Evolutionary conservation across 2,888 invertebrate species (phyloP), one percentile per base, ranked within the genome.

Genomic region (Tenthredo distinguenda): DNA sequence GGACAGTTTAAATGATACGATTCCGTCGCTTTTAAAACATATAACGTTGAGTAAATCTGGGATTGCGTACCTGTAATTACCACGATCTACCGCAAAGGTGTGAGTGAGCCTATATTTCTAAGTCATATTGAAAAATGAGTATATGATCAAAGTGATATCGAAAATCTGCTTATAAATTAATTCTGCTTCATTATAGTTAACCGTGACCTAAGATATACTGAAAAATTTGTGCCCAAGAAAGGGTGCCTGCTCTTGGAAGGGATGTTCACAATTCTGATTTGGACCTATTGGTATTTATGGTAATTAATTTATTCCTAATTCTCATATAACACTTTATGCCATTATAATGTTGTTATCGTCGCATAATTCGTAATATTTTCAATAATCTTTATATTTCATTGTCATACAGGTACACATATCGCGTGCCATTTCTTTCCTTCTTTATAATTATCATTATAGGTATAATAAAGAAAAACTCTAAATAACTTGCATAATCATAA

Each of bases 211-310:
- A 34, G 50, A 18, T 34, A 40, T 31, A 81, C 21, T 40, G 21
- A 58, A n/a, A 58, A 26, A 40, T 43, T 62, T 58, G 81, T 58
- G 81, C 81, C 81, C 81, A 40, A 58, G 31, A 81, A 81, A 58
- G 81, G 81, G 81, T 58, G 81, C 81, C 81, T 40, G n/a, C 62
- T 62, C 18, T 37, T 62, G 94, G 91, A 90, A 89, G 94, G 89
- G 93, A 95, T 96, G 92, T 94, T 96, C 90, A 95, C 95, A 91
- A 94, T 96, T 88, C 94, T 96, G 92, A 96, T 96, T 92, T 95
- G 96, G 94, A 96, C 96, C 89, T 96, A 96, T 91, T 96, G 96
- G 96, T 96, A 95, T 92, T 94, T 95, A 92, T 95, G 95, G 95
- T 95, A 74, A 86, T 84, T 74, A 50, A 26, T 50, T 7, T 15